Percentiles rank a stretch among this genome's conserved stretches.
phyloP scores from a whole-genome alignment of 2,797 vertebrate species.

The Cyclopterus lumpus region DNA sequence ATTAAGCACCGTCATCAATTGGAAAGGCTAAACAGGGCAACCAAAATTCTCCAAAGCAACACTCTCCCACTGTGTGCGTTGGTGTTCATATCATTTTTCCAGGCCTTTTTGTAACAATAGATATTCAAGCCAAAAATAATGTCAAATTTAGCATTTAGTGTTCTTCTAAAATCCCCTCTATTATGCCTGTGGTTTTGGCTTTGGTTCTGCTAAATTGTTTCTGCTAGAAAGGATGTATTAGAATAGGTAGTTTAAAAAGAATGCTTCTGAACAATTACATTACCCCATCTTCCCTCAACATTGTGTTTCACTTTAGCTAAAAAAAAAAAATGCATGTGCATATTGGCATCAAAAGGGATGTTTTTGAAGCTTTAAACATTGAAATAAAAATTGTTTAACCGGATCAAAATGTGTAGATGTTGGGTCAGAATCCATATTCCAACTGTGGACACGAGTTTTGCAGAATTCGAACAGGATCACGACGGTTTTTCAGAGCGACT shows the following conservation, averaged over 20 bases:
- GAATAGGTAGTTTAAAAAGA: background rate
- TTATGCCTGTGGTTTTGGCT: too few species aligned
- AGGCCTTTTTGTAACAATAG: background rate
- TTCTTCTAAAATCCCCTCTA: background rate
- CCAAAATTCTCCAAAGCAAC: too few species aligned
- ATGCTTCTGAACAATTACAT: too few species aligned
- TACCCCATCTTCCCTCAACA: too few species aligned
- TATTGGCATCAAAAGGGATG: background rate
- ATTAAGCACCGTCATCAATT: slow-evolving; percentile 39
- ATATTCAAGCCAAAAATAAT: background rate
- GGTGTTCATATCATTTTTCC: background rate
- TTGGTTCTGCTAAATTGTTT: background rate
- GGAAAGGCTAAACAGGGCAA: slow-evolving; percentile 8
- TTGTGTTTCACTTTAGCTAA: too few species aligned
- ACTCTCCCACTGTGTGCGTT: background rate
- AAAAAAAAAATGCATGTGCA: too few species aligned
- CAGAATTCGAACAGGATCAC: background rate
- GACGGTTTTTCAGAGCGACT: too few species aligned
- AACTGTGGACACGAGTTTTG: too few species aligned
- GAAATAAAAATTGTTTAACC: background rate
- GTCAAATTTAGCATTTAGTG: background rate
- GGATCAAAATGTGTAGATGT: background rate
- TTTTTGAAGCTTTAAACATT: background rate
- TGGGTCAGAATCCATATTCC: background rate
- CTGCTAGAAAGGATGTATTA: background rate